Conservation (phyloP, 2,888 invertebrate genomes). For the Graphium colonna region DNA sequence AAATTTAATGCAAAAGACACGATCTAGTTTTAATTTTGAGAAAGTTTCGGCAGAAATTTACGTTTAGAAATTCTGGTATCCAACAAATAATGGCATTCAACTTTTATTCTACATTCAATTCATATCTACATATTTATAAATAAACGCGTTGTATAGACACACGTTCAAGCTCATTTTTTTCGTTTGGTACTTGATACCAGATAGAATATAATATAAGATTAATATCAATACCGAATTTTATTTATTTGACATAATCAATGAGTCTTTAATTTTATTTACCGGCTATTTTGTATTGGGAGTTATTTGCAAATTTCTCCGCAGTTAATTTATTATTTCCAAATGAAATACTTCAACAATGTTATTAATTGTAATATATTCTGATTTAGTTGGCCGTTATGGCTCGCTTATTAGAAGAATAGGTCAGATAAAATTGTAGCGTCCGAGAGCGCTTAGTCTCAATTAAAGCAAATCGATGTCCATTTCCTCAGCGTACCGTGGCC, state of each 20-base stretch:
- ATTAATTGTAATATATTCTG: neutral
- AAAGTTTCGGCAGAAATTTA: conserved; percentile 42
- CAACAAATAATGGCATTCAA: conserved; percentile 2
- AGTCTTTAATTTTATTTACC: too few relatives aligned
- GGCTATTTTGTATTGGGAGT: too few relatives aligned
- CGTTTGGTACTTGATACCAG: too few relatives aligned
- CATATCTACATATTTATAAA: too few relatives aligned
- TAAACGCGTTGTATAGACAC: too few relatives aligned
- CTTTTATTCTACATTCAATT: too few relatives aligned
- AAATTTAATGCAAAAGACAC: conserved; percentile 55
- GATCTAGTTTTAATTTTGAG: conserved; percentile 52
- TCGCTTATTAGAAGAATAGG: conserved; percentile 10
- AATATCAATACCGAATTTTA: too few relatives aligned
- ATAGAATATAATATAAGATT: too few relatives aligned
- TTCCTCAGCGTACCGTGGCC: conserved; percentile 33
- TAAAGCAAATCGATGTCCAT: conserved; percentile 39
- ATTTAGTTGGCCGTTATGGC: conserved; percentile 1
- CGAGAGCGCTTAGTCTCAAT: conserved; percentile 34
- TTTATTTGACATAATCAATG: too few relatives aligned
- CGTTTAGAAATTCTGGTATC: conserved; percentile 27
- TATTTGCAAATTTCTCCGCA: neutral
- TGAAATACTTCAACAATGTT: neutral
- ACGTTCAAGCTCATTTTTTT: too few relatives aligned
- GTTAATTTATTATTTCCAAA: neutral
- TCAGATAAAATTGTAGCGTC: conserved; percentile 20